Evolutionary conservation across 2,113 vertebrate species (phyloP).

Genomic region (Polypterus senegalus): DNA sequence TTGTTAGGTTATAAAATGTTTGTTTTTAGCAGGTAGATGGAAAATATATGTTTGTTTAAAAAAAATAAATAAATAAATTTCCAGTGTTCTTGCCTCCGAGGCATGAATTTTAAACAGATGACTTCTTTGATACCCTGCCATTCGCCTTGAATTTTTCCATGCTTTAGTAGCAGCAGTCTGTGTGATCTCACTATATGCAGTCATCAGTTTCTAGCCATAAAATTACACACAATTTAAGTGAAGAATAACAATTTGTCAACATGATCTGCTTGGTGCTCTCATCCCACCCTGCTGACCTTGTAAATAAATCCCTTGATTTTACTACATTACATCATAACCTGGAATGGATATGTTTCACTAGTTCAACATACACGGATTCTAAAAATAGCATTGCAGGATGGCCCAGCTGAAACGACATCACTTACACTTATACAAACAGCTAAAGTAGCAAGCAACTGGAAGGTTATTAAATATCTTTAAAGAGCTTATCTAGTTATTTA

Average conservation of each 20-base stretch:
- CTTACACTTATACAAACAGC: conserved; percentile 32
- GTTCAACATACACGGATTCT: conserved; percentile 34
- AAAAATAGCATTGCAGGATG: conserved; percentile 30
- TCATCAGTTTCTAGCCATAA: neutral
- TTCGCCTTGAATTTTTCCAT: too few species aligned
- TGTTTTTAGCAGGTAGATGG: too few species aligned
- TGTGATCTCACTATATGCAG: neutral
- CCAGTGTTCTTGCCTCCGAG: too few species aligned
- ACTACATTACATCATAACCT: conserved; percentile 33
- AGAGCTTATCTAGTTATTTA: neutral
- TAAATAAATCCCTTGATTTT: conserved; percentile 27
- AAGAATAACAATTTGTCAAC: neutral
- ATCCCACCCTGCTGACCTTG: conserved; percentile 21
- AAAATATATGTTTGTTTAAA: too few species aligned
- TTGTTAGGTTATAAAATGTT: too few species aligned
- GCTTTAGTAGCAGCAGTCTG: too few species aligned
- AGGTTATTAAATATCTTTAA: conserved; percentile 7
- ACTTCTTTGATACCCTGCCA: too few species aligned
- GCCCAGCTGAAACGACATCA: conserved; percentile 45
- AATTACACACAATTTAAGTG: neutral
- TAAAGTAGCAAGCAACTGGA: conserved; percentile 27
- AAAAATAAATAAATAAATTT: too few species aligned
- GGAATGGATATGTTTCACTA: conserved; percentile 47
- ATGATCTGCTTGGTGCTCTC: neutral
- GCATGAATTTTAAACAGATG: too few species aligned